Percentiles rank a stretch among this genome's conserved stretches.
phyloP scores from a whole-genome alignment of 2,797 vertebrate species.

The Enteromius fasciolatus region DNA sequence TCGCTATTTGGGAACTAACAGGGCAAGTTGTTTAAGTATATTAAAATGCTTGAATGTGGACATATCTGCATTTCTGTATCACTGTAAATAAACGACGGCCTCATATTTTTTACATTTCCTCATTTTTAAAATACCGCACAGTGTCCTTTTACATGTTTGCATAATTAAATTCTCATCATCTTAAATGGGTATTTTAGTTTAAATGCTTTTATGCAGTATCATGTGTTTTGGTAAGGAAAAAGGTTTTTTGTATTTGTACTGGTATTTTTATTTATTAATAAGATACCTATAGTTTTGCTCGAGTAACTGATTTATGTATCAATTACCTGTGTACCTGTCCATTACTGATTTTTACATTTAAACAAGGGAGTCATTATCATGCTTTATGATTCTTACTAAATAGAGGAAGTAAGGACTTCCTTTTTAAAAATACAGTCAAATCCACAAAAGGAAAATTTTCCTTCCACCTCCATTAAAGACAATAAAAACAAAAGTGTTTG shows the following conservation, averaged over 20 bases:
- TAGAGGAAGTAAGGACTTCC: background rate
- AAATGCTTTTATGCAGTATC: background rate
- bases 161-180: background rate
- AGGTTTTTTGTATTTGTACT: too few relatives aligned
- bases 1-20: background rate
- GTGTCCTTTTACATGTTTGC: background rate
- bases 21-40: background rate
- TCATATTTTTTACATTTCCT: background rate
- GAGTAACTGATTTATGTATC: background rate
- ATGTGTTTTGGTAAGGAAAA: background rate
- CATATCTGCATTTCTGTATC: background rate
- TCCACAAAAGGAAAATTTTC: background rate
- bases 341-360: slow-evolving; percentile 4
- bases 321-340: background rate
- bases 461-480: background rate
- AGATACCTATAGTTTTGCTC: background rate
- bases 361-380: background rate
- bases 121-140: background rate
- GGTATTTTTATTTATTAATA: background rate
- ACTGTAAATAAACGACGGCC: too few relatives aligned
- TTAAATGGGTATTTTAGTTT: background rate
- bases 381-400: background rate
- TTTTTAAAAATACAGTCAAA: background rate
- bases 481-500: background rate
- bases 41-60: background rate